Percentiles rank a stretch among this genome's conserved stretches.
Conservation (phyloP, 2,113 vertebrate species). For the Heterochromis multidens region DNA sequence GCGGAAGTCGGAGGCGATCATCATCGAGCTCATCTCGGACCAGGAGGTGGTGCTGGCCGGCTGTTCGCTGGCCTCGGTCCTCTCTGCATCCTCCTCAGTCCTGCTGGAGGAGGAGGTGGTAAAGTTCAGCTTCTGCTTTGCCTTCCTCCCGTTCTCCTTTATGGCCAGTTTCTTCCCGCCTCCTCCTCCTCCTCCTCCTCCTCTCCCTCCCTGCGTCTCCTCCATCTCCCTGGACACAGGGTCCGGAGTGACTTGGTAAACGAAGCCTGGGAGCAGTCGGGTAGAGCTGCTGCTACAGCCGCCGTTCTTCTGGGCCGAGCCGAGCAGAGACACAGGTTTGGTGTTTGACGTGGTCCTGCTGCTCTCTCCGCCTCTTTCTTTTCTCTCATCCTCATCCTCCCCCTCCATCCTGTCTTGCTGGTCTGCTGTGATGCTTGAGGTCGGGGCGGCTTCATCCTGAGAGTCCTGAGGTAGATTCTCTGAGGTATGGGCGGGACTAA, state of each 20-base stretch:
- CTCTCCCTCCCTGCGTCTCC: slow-evolving; percentile 47
- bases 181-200: slow-evolving; percentile 22
- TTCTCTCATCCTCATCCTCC: background rate
- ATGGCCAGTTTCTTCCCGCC: slow-evolving; percentile 66
- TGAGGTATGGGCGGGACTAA: slow-evolving; percentile 65
- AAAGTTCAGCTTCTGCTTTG: slow-evolving; percentile 87
- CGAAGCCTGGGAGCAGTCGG: background rate
- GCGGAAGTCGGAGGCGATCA: slow-evolving; percentile 90
- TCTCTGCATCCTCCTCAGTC: background rate
- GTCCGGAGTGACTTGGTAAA: background rate
- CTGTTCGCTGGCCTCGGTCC: slow-evolving; percentile 67
- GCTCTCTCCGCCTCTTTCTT: background rate
- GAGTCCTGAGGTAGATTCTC: slow-evolving; percentile 63
- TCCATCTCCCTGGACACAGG: background rate
- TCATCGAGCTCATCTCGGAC: slow-evolving; percentile 93
- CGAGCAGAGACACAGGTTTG: slow-evolving; percentile 63
- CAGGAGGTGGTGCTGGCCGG: slow-evolving; percentile 85
- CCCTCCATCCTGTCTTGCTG: slow-evolving; percentile 67
- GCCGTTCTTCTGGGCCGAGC: slow-evolving; percentile 76
- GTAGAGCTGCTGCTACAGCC: slow-evolving; percentile 41
- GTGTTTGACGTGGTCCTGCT: background rate
- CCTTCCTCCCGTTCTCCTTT: slow-evolving; percentile 82
- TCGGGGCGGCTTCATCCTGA: slow-evolving; percentile 75
- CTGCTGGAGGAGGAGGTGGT: slow-evolving; percentile 30
- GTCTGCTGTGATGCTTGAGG: background rate